Evolutionary conservation across 2,888 invertebrate species (phyloP), one percentile per base, ranked within the genome.

Genomic region (Tenodera sinensis): DNA sequence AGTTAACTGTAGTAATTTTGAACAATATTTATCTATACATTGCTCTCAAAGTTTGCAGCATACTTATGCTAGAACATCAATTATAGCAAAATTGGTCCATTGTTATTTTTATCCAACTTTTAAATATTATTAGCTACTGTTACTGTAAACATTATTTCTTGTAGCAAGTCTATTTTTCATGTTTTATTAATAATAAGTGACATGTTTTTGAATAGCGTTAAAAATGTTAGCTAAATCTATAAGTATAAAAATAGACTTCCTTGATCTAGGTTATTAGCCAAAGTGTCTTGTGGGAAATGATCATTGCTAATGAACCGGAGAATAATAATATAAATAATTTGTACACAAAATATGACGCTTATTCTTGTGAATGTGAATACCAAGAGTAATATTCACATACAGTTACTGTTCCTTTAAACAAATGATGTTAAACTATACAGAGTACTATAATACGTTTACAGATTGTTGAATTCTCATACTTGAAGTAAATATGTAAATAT

Each of bases 271-370:
- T 20, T 71, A 20, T 71, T 71, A 71, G 54, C 54, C 54, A 71
- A 71, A 71, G 54, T 71, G 54, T 71, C 54, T 71, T 71, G 54
- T 71, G 54, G 54, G 54, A 71, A 71, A 20, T 71, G 20, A 71
- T 71, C 54, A 71, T 2, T 71, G 54, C 54, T 71, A 82, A 87
- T 28, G 81, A 87, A 83, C 6, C 34, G 47, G 83, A 88, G 42
- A 30, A 27, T 71, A 87, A 87, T 83, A 82, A 82, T 34, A 89
- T 54, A 71, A 85, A 85, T 54, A 86, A 87, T 87, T 89, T 90
- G 89, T 89, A 90, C 83, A 88, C 85, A 87, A 90, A 90, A 90
- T 89, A 90, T 90, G 88, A 90, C 90, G 90, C 90, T 90, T 90
- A 90, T 89, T 81, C 28, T 83, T 89, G 89, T 88, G 42, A 82